Evolutionary conservation across 2,888 invertebrate genomes (phyloP).

Genomic region (Neocrepidodera transversa): DNA sequence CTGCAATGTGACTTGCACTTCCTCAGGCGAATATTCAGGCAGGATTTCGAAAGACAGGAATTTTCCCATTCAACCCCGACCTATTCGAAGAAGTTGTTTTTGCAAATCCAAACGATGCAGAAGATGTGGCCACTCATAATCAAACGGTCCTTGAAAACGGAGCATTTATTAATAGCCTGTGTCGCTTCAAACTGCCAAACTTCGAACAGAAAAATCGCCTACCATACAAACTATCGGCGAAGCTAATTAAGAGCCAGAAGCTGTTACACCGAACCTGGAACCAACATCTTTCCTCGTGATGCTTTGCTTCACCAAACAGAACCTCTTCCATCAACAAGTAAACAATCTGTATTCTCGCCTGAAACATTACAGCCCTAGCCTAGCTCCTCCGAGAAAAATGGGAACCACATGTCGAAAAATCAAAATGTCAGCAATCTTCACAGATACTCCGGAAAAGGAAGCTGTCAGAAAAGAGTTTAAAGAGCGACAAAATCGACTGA

Average conservation of each 20-base stretch:
- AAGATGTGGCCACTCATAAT: no score
- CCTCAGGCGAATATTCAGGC: slow-evolving; percentile 2
- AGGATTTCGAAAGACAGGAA: no score
- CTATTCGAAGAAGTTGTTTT: neutral
- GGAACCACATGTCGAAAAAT: neutral
- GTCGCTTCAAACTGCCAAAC: no score
- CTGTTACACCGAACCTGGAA: no score
- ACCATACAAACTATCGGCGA: no score
- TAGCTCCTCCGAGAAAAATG: neutral
- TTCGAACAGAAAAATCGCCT: neutral
- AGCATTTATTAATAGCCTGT: neutral
- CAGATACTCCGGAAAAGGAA: neutral
- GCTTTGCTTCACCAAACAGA: no score
- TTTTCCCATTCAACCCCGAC: neutral
- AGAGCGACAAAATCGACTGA: neutral
- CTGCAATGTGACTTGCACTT: neutral
- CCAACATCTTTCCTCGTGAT: no score
- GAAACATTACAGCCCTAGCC: neutral
- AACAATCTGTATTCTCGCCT: no score
- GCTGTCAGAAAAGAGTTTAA: neutral
- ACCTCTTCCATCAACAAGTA: no score
- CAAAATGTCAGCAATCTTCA: no score
- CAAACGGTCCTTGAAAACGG: no score
- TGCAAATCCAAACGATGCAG: no score
- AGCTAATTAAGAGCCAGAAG: neutral